Base-by-base conservation (phyloP, 2,113 vertebrate genomes). In the Gallinago jamesoni region DNA sequence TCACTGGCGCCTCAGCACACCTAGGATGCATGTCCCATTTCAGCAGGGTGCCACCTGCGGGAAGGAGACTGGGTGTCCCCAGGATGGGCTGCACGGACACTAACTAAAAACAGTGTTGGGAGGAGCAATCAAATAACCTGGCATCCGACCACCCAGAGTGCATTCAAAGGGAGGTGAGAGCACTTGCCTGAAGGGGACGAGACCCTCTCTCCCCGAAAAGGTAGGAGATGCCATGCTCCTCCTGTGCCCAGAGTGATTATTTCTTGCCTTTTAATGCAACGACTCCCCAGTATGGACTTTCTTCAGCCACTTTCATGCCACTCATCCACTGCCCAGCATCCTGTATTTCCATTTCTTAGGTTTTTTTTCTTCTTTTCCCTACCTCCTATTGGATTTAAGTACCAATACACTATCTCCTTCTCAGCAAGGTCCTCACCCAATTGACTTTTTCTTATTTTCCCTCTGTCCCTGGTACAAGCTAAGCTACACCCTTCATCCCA, bases 131-230 rank as follows among this genome's bases (percentile, higher is more conserved):
- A 12, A 4, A 4, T 6, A 68, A 64, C 33, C 22, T 18, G 35
- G 33, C 43, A 24, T 3, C 0, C 0, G 22, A 63, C 57, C 52
- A 15, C 30, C 17, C 0, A 0, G 15, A 57, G 3, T 1, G 7
- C 5, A 30, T n/a, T 81, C 59, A 41, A 18, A 59, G 7, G 10
- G 22, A 90, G 28, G 3, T 0, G 5, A 80, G 22, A 45, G 60
- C 35, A 53, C 12, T 14, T 47, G 64, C 35, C 30, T 7, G 8
- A 81, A 25, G 23, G 21, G 25, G 17, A 67, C 33, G 31, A 47
- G 9, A 45, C 25, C 1, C 9, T n/a, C 3, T 41, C 0, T 0
- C n/a, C 23, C 31, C 21, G 8, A 17, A 21, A 33, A 35, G 43
- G 30, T 3, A 56, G 33, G 48, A 28, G 7, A 15, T 48, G 47